Conservation (phyloP, 2,888 invertebrate genomes). For the Agrochola lychnidis region DNA sequence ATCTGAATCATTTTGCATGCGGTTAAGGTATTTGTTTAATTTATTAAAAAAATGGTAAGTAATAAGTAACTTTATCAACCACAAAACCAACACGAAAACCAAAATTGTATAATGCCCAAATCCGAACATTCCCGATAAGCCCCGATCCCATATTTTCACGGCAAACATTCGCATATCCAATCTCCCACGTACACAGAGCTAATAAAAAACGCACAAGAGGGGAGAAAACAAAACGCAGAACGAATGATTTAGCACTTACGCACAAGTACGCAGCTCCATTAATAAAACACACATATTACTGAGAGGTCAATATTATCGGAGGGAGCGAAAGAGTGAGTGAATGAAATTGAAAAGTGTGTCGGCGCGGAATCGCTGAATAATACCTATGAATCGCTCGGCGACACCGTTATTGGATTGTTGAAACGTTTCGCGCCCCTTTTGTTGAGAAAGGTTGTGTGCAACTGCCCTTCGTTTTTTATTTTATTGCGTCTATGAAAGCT, state of each 20-base stretch:
- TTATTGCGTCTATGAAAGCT: slow-evolving; percentile 7
- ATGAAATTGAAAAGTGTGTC: slow-evolving; percentile 70
- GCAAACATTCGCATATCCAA: slow-evolving; percentile 48
- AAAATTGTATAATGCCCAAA: neutral
- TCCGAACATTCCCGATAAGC: slow-evolving; percentile 27
- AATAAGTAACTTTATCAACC: neutral
- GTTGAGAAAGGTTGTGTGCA: slow-evolving; percentile 29
- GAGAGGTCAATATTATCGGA: slow-evolving; percentile 70
- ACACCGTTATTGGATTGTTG: slow-evolving; percentile 63
- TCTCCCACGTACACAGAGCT: slow-evolving; percentile 54
- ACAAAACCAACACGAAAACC: neutral
- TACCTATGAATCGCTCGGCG: slow-evolving; percentile 54
- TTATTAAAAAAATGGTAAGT: neutral
- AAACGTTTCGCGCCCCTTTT: slow-evolving; percentile 43
- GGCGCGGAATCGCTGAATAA: slow-evolving; percentile 51
- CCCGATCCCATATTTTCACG: slow-evolving; percentile 38
- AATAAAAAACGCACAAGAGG: slow-evolving; percentile 62
- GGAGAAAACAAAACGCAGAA: slow-evolving; percentile 66
- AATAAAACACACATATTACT: slow-evolving; percentile 77
- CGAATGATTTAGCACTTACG: slow-evolving; percentile 73
- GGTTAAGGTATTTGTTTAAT: neutral
- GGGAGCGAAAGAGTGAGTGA: slow-evolving; percentile 60
- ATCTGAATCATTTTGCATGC: neutral
- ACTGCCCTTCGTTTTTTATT: neutral
- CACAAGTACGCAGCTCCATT: slow-evolving; percentile 73